A percentile compares a stretch with the other conserved stretches of the same genome.
These are phyloP conservation scores for Salmo trutta DNA, from an alignment of 2,797 vertebrate species.

Conservation along the genomic window DNA sequence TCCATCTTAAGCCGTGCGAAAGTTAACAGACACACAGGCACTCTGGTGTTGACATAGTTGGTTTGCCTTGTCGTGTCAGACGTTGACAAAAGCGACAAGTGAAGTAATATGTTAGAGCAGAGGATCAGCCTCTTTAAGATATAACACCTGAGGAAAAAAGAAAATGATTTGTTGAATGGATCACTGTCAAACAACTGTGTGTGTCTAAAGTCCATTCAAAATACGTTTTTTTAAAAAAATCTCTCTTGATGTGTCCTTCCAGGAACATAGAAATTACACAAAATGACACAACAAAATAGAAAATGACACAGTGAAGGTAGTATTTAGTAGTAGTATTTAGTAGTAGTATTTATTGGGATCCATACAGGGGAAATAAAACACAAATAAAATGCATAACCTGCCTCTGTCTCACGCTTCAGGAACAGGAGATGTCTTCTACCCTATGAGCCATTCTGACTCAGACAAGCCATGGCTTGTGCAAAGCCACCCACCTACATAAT, in stretches of 20 bases:
- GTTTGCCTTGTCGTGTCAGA: background rate
- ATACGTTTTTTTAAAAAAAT: background rate
- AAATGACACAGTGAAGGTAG: background rate
- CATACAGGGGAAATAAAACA: too few relatives aligned
- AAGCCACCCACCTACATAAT: too few relatives aligned
- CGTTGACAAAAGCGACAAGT: constrained; percentile 16
- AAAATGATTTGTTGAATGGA: background rate
- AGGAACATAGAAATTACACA: background rate
- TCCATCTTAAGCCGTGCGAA: background rate
- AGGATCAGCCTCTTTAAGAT: background rate
- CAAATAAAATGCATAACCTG: too few relatives aligned
- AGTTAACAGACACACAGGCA: constrained; percentile 6
- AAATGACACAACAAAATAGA: too few relatives aligned
- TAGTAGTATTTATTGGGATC: too few relatives aligned
- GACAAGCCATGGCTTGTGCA: too few relatives aligned
- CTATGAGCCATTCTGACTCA: too few relatives aligned
- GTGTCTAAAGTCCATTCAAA: background rate
- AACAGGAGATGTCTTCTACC: too few relatives aligned
- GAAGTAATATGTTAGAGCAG: background rate
- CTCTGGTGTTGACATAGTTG: background rate
- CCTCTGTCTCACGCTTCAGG: too few relatives aligned
- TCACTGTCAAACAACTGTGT: background rate
- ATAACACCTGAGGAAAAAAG: background rate
- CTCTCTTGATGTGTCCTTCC: background rate
- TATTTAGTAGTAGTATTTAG: background rate